Percentiles rank a stretch among this genome's conserved stretches.
phyloP scores from a whole-genome alignment of 2,888 invertebrate species.

The Taphrorychus bicolor region DNA sequence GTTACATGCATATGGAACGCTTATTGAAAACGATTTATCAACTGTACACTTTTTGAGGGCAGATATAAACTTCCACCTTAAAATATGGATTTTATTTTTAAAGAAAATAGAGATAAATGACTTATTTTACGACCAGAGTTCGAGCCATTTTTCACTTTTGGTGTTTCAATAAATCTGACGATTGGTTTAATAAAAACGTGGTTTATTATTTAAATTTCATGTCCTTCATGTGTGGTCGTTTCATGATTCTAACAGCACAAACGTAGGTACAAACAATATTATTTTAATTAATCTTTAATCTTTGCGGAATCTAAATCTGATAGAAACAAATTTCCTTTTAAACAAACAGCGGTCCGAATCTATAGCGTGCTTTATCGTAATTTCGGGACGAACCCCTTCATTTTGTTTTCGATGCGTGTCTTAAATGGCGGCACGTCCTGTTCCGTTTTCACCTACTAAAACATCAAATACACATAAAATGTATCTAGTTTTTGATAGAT shows the following conservation, averaged over 20 bases:
- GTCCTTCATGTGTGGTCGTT: no score
- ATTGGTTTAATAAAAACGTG: no score
- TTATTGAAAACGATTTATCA: slow-evolving; percentile 55
- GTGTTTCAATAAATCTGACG: slow-evolving; percentile 1
- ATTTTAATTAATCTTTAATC: slow-evolving; percentile 37
- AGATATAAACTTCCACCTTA: slow-evolving; percentile 21
- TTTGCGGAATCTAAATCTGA: slow-evolving; percentile 31
- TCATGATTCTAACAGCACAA: no score
- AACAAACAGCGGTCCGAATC: slow-evolving; percentile 26
- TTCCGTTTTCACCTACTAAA: slow-evolving; percentile 33
- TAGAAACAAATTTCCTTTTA: slow-evolving; percentile 30
- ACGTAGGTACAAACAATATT: neutral
- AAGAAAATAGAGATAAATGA: slow-evolving; percentile 8
- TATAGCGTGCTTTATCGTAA: slow-evolving; percentile 32
- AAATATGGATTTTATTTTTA: slow-evolving; percentile 22
- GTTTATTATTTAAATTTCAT: no score
- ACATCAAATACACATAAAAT: slow-evolving; percentile 16
- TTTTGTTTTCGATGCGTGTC: slow-evolving; percentile 37
- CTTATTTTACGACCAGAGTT: slow-evolving; percentile 3
- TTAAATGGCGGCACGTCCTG: slow-evolving; percentile 35
- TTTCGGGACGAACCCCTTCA: slow-evolving; percentile 26
- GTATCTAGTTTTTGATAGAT: slow-evolving; percentile 26
- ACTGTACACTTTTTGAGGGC: slow-evolving; percentile 13
- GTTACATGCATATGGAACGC: slow-evolving; percentile 46
- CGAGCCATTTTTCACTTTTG: neutral